Percentiles rank a stretch among this genome's conserved stretches.
Evolutionary conservation across 2,888 invertebrate genomes (phyloP).

Genomic region (Metacarcinus magister): DNA sequence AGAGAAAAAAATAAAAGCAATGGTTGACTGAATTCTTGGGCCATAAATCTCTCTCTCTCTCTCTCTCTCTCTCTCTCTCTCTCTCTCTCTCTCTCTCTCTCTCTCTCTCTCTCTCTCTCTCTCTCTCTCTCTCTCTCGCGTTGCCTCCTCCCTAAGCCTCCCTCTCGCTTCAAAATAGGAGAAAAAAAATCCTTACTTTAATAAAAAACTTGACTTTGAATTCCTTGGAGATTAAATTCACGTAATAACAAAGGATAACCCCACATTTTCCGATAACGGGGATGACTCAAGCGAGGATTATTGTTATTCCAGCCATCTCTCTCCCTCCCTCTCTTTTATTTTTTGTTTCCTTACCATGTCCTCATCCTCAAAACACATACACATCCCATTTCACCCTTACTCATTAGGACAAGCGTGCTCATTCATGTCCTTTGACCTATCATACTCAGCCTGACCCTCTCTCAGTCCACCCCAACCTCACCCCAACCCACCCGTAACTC

Average conservation of each 20-base stretch:
- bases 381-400: not conserved
- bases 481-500: too few species aligned
- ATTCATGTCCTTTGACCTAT: not conserved
- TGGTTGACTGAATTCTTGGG: not conserved
- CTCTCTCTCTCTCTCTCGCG: not conserved
- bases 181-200: not conserved
- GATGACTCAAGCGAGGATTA: not conserved
- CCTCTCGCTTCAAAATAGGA: not conserved
- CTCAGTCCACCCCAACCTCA: not conserved
- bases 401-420: not conserved
- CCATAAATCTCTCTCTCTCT: not conserved
- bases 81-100: not conserved
- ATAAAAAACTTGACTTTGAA: not conserved
- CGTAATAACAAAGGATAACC: not conserved
- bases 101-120: not conserved
- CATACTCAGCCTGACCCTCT: not conserved
- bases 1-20: not conserved
- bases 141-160: not conserved
- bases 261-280: slow-evolving; percentile 1
- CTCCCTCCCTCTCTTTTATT: slow-evolving; percentile 11
- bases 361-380: not conserved
- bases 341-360: not conserved
- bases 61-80: not conserved
- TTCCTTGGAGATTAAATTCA: slow-evolving; percentile 26
- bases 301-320: not conserved